phyloP scores from a whole-genome alignment of 2,113 vertebrate species.

The Catharus fuscescens region DNA sequence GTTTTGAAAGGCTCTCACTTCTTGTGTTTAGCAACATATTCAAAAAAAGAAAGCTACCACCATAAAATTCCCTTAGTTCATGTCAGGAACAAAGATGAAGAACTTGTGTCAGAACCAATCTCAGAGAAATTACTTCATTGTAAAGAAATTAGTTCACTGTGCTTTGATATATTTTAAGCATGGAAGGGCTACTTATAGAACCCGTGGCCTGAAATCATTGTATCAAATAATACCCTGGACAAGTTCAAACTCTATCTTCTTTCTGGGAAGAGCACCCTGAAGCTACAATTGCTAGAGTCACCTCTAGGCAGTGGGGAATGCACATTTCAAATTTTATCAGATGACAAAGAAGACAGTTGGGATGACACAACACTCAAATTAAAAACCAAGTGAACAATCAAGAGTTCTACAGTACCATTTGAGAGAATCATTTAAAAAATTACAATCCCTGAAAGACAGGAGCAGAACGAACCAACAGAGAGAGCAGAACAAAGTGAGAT shows the following conservation, averaged over 20 bases:
- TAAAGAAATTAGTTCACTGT: background rate
- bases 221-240: background rate
- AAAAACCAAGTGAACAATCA: background rate
- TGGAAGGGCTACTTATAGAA: background rate
- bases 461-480: background rate
- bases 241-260: background rate
- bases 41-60: background rate
- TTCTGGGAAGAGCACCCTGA: background rate
- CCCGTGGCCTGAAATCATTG: background rate
- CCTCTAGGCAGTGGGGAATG: background rate
- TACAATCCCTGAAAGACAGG: background rate
- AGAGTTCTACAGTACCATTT: background rate
- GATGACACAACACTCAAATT: background rate
- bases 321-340: background rate
- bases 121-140: background rate
- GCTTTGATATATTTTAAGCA: background rate
- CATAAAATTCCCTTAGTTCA: background rate
- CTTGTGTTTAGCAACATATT: background rate
- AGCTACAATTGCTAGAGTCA: background rate
- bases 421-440: background rate
- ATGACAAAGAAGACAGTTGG: background rate
- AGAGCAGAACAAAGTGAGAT: background rate
- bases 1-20: background rate
- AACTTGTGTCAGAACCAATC: background rate
- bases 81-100: background rate